phyloP scores from a whole-genome alignment of 2,888 invertebrate species.

The Agrochola lychnidis region DNA sequence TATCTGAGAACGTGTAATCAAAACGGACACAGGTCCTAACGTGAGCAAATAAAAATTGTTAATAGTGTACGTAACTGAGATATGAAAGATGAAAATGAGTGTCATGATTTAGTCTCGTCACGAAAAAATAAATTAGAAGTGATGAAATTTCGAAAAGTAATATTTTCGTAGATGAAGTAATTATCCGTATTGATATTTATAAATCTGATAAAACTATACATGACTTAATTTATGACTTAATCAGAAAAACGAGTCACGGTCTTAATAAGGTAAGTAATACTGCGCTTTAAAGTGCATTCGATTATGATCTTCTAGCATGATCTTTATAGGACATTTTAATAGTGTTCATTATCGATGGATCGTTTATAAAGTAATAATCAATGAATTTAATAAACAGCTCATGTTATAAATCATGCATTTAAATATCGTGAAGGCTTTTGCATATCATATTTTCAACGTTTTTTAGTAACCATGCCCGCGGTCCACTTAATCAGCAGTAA shows the following conservation, averaged over 20 bases:
- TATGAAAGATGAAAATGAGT: slow-evolving; percentile 40
- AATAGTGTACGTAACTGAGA: slow-evolving; percentile 59
- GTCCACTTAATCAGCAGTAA: too few species aligned
- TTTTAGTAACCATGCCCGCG: too few species aligned
- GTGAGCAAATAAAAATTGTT: slow-evolving; percentile 68
- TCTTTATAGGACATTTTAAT: slow-evolving; percentile 50
- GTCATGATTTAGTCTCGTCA: slow-evolving; percentile 30
- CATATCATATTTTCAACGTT: too few species aligned
- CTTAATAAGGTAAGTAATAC: slow-evolving; percentile 33
- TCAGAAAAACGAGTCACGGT: slow-evolving; percentile 52
- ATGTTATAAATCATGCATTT: too few species aligned
- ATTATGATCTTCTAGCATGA: slow-evolving; percentile 57
- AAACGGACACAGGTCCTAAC: slow-evolving; percentile 84
- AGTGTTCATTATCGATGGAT: slow-evolving; percentile 15
- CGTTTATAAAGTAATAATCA: slow-evolving; percentile 34
- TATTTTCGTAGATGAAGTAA: not conserved
- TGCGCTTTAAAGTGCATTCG: slow-evolving; percentile 44
- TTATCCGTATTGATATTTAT: not conserved
- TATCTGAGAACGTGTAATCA: slow-evolving; percentile 83
- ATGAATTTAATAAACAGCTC: not conserved
- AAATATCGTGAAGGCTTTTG: too few species aligned
- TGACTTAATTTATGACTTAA: slow-evolving; percentile 52
- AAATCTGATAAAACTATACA: slow-evolving; percentile 29
- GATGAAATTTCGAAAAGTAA: not conserved
- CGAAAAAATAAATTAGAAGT: slow-evolving; percentile 14